A percentile compares a stretch with the other conserved stretches of the same genome.
Conservation (phyloP, 2,888 invertebrate genomes). For the Aspidapion aeneum region DNA sequence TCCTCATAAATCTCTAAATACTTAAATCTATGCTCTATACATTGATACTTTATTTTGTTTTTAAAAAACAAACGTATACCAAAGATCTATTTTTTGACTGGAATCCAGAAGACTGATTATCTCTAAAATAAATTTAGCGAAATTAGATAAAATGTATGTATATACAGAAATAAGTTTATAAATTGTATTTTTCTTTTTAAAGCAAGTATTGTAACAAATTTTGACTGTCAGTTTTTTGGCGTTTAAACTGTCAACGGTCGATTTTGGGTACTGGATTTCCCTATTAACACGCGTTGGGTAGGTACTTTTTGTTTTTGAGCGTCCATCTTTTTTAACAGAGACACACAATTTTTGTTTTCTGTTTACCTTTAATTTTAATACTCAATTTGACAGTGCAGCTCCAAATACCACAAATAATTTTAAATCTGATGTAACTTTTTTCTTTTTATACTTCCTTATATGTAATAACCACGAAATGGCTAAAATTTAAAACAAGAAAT, state of each 20-base stretch:
- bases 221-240: not conserved
- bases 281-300: not conserved
- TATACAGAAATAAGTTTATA: not conserved
- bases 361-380: too few species aligned
- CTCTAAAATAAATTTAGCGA: not conserved
- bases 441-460: too few species aligned
- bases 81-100: not conserved
- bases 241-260: not conserved
- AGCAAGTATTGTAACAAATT: not conserved
- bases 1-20: too few species aligned
- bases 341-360: not conserved
- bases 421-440: too few species aligned
- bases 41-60: too few species aligned
- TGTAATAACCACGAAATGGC: too few species aligned
- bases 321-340: not conserved
- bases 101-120: not conserved
- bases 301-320: not conserved
- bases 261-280: not conserved
- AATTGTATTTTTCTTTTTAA: too few species aligned
- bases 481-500: too few species aligned
- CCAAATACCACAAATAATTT: too few species aligned
- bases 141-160: not conserved
- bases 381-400: not conserved
- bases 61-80: too few species aligned
- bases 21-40: too few species aligned